Percentiles rank a stretch among this genome's conserved stretches.
Evolutionary conservation across 2,797 vertebrate species (phyloP).

Genomic region (Amblyraja radiata): DNA sequence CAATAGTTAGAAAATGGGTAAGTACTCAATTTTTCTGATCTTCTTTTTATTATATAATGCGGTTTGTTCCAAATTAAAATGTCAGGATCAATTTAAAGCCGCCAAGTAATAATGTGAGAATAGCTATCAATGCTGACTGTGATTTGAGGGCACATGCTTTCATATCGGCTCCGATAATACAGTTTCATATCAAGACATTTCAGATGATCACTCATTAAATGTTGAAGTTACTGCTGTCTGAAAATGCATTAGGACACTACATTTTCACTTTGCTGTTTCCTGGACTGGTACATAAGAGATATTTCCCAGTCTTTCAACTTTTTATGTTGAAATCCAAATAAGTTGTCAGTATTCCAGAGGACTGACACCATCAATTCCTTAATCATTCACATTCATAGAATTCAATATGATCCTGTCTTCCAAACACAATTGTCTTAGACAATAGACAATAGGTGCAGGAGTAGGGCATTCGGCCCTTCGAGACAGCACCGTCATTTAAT

Average conservation of each 20-base stretch:
- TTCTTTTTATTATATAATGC: constrained; percentile 48
- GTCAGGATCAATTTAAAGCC: constrained; percentile 45
- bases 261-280: not conserved
- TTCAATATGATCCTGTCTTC: constrained; percentile 13
- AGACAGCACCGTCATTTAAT: no score
- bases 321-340: not conserved
- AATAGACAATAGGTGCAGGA: no score
- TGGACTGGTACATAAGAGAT: not conserved
- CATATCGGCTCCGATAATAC: not conserved
- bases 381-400: not conserved
- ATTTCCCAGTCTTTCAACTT: not conserved
- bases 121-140: constrained; percentile 7
- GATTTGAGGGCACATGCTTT: constrained; percentile 18
- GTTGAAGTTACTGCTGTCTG: not conserved
- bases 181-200: constrained; percentile 12
- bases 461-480: no score
- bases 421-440: not conserved
- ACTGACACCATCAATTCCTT: no score
- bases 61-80: constrained; percentile 50
- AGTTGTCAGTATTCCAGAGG: not conserved
- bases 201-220: not conserved
- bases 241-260: not conserved
- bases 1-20: constrained; percentile 50
- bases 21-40: constrained; percentile 52
- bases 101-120: not conserved